Evolutionary conservation across 2,113 vertebrate genomes (phyloP).

Genomic region (Morone chrysops): DNA sequence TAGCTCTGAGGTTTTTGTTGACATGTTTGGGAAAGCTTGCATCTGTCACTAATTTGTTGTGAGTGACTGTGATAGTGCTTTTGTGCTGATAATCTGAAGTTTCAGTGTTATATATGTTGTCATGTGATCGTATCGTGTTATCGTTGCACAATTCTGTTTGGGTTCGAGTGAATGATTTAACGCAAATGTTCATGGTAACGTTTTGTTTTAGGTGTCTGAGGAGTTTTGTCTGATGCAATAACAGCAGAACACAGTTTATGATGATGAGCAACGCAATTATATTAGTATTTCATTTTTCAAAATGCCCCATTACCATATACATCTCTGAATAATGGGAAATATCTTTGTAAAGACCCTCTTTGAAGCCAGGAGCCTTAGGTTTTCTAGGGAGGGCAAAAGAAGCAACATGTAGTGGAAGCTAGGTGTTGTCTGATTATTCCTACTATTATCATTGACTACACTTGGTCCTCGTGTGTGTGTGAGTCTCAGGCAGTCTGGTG

Average conservation of each 20-base stretch:
- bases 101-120: not conserved
- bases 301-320: not conserved
- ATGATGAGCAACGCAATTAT: not conserved
- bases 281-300: not conserved
- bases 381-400: not conserved
- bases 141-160: not conserved
- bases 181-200: not conserved
- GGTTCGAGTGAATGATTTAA: not conserved
- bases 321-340: too few relatives aligned
- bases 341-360: not conserved
- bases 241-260: not conserved
- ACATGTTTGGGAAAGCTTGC: conserved; percentile 23
- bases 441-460: conserved; percentile 16
- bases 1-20: not conserved
- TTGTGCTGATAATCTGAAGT: not conserved
- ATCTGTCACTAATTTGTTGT: not conserved
- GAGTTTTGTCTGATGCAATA: not conserved
- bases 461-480: not conserved
- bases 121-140: not conserved
- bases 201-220: not conserved
- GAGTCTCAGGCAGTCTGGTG: not conserved
- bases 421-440: conserved; percentile 14
- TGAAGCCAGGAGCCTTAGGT: not conserved
- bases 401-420: conserved; percentile 8
- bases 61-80: not conserved